Evolutionary conservation across 2,888 invertebrate genomes (phyloP), one percentile per base, ranked within the genome.

Genomic region (Cerastis rubricosa): DNA sequence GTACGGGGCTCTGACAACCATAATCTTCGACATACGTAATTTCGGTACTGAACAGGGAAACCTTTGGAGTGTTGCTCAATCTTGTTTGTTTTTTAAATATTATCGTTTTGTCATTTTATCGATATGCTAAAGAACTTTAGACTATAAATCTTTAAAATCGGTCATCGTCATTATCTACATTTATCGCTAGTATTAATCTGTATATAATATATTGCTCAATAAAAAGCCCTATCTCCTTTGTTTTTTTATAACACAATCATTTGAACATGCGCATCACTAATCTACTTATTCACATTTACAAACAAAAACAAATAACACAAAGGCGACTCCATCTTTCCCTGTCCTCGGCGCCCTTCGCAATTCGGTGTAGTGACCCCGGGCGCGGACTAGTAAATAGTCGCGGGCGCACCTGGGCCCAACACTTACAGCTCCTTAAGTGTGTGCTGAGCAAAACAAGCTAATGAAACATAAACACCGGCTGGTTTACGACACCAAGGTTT

Each of bases 21-120:
- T 96, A 96, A 96, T 96, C 96, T 95, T 95, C 93, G 92, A 94
- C 93, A 94, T 94, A 91, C 93, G 94, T 94, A 95, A 96, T 96
- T 95, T 94, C 90, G 88, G 93, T 93, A 95, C 94, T 91, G 93
- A 88, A 94, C 87, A 92, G 61, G 29, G 76, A 81, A 87, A 87
- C 75, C 45, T 9, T 9, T 92, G 65, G 94, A 95, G 93, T 72
- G n/a, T 49, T 61, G 7, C 35, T 35, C 17, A 71, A 5, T n/a
- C 9, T 40, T 65, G 8, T 67, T 79, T 49, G 1, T 79, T 64
- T 40, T 47, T 63, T 0, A 19, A 65, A 43, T 70, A 12, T n/a
- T 19, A 22, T n/a, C 8, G 2, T 25, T 43, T 54, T 17, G 17
- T 25, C 9, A 40, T 12, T 1, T 45, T 51, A 64, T 25, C 14